Conservation (phyloP, 1,140 invertebrate genomes). For the Drosophila murphyi region DNA sequence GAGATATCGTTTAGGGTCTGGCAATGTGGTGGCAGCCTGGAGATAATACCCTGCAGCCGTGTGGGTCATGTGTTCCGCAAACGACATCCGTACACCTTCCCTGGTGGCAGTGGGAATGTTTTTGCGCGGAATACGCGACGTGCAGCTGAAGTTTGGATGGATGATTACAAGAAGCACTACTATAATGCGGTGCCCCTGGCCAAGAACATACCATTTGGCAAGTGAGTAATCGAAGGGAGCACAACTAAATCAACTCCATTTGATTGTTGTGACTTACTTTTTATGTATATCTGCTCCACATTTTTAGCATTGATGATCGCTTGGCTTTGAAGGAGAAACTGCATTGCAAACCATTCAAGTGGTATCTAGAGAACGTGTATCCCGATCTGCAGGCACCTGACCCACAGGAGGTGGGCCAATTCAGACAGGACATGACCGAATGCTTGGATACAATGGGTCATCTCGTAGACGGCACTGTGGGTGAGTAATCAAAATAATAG, state of each 20-base stretch:
- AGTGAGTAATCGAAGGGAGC: slow-evolving; percentile 88
- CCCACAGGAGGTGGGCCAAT: slow-evolving; percentile 85
- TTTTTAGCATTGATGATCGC: slow-evolving; percentile 93
- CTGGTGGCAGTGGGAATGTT: slow-evolving; percentile 95
- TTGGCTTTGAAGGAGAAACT: slow-evolving; percentile 92
- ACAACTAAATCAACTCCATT: background rate
- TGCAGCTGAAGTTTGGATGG: slow-evolving; percentile 98
- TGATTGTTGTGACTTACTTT: background rate
- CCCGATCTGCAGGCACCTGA: slow-evolving; percentile 94
- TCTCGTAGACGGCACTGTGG: slow-evolving; percentile 93
- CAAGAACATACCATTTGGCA: slow-evolving; percentile 94
- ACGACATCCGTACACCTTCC: slow-evolving; percentile 97
- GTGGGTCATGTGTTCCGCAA: slow-evolving; percentile 96
- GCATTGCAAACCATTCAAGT: slow-evolving; percentile 97
- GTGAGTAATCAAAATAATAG: slow-evolving; percentile 79
- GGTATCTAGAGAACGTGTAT: slow-evolving; percentile 99
- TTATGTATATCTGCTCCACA: background rate
- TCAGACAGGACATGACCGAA: slow-evolving; percentile 91
- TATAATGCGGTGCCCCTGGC: slow-evolving; percentile 94
- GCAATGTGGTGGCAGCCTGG: slow-evolving; percentile 97
- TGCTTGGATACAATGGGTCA: slow-evolving; percentile 98
- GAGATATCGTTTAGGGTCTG: slow-evolving; percentile 91
- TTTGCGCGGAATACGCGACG: slow-evolving; percentile 94
- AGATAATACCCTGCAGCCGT: slow-evolving; percentile 97
- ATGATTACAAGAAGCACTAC: slow-evolving; percentile 96